Conservation (phyloP, 1,140 invertebrate genomes). For the Drosophila triauraria region DNA sequence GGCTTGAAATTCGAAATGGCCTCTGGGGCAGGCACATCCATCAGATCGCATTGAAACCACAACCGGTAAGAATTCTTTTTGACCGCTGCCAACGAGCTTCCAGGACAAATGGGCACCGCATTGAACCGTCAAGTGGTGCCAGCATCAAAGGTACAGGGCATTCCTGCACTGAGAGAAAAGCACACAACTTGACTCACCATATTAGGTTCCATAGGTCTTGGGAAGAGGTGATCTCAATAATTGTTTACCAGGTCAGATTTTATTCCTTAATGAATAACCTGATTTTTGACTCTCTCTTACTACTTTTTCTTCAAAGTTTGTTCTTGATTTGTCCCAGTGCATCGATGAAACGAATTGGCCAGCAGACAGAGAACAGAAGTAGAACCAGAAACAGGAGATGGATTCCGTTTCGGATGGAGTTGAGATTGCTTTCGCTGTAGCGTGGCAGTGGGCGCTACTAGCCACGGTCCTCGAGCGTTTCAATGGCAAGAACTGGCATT, state of each 20-base stretch:
- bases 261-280: not conserved
- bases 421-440: conserved; percentile 33
- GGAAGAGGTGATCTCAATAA: too few relatives aligned
- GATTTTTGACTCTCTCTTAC: not conserved
- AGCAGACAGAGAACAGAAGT: not conserved
- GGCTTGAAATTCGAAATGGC: conserved; percentile 12
- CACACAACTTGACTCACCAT: too few relatives aligned
- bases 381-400: conserved; percentile 17
- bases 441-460: conserved; percentile 15
- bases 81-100: conserved; percentile 3
- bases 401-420: conserved; percentile 9
- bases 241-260: not conserved
- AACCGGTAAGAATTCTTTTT: conserved; percentile 12
- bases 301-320: too few relatives aligned
- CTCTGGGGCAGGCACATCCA: conserved; percentile 1
- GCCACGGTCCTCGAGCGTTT: conserved; percentile 14
- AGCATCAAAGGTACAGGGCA: not conserved
- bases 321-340: conserved; percentile 5
- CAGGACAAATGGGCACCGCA: conserved; percentile 30
- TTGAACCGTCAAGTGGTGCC: conserved; percentile 18
- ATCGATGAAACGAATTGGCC: conserved; percentile 13
- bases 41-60: not conserved
- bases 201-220: too few relatives aligned
- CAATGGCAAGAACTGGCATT: conserved; percentile 15
- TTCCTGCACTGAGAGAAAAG: conserved; percentile 4